Conservation (phyloP, 2,797 vertebrate species). For the Cossypha dichroa region DNA sequence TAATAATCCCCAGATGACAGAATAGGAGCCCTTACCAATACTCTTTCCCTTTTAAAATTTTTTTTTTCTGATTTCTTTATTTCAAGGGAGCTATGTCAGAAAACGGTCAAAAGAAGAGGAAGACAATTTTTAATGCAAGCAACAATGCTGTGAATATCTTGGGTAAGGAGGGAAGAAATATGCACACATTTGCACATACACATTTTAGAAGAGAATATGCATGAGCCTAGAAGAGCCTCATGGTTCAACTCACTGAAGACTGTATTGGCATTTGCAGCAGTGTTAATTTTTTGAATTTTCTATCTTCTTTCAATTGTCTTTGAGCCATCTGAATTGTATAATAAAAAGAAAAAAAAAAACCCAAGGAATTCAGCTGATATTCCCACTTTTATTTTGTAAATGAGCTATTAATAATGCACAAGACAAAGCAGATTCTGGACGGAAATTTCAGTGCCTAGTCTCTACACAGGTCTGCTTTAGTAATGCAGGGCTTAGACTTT, state of each 20-base stretch:
- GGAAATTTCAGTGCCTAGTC: neutral
- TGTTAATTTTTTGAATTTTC: neutral
- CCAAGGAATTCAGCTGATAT: neutral
- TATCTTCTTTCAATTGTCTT: neutral
- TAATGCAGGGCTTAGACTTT: neutral
- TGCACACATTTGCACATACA: neutral
- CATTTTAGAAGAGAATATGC: neutral
- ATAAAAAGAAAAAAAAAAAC: neutral
- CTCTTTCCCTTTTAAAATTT: neutral
- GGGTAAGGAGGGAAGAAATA: neutral
- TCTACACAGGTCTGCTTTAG: neutral
- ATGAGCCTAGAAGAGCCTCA: neutral
- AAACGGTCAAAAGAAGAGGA: neutral
- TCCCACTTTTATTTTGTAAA: neutral
- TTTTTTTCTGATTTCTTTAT: neutral
- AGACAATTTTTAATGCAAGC: neutral
- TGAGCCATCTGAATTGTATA: neutral
- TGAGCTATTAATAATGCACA: neutral
- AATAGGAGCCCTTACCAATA: slow-evolving; percentile 34
- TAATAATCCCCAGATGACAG: slow-evolving; percentile 74
- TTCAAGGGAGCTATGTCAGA: neutral
- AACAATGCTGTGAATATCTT: neutral
- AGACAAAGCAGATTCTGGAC: neutral
- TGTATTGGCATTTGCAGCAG: neutral
- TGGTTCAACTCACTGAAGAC: neutral